Evolutionary conservation across 2,113 vertebrate species (phyloP), one percentile per base, ranked within the genome.

Genomic region (Podiceps cristatus): DNA sequence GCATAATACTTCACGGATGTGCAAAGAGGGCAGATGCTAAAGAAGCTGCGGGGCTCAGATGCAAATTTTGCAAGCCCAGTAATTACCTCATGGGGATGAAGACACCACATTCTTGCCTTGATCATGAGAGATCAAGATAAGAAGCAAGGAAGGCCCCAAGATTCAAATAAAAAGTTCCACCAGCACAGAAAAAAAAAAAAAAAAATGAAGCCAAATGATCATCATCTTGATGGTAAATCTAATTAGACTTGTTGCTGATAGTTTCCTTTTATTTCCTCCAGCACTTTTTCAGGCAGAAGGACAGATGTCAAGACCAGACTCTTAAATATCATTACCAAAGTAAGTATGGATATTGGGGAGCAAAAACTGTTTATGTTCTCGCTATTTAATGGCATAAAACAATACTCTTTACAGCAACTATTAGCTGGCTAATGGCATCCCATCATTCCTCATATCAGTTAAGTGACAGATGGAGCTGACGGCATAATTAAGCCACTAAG

Each of bases 381-480:
- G 44, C 86, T 83, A 88, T 95, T 96, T 93, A 97, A 97, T 31
- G 91, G 96, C 92, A 90, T 94, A 97, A 98, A 98, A 97, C 94
- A 96, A 96, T 93, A 91, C 80, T 75, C 95, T 98, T 98, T 97
- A 97, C 92, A 95, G 92, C 69, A 16, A 96, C 96, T 97, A 98
- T 98, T 97, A 98, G 94, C 90, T 66, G 74, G 47, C 27, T 97
- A 98, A 98, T 96, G 88, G 95, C 81, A 47, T 90, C 95, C 93
- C 97, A 97, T 98, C 96, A 82, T 96, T 98, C 95, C 98, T 98
- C 97, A 74, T 94, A 94, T 96, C 75, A 84, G 97, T 89, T 96
- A 97, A 88, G 81, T 22, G 86, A 98, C 97, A 97, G 96, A 81
- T 81, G 96, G 96, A 76, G 68, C 96, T 95, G 96, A 97, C 64